Evolutionary conservation across 92 coral and sea anemone species (phyloP), one percentile per base, ranked within the genome.

Genomic region (Palythoa grandiflora): DNA sequence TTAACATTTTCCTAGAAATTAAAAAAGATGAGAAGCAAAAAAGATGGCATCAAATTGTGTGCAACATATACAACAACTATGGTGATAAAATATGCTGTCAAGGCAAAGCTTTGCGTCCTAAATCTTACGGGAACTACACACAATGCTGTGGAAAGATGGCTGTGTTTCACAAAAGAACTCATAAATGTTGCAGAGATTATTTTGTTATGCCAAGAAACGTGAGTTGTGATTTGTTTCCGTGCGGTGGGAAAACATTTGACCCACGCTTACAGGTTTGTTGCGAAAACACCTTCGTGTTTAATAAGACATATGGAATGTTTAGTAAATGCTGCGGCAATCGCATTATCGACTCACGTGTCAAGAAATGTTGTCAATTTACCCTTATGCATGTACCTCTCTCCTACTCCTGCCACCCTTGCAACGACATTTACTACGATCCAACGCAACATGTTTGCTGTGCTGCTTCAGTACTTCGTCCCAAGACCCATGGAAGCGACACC

Each of bases 101-200:
- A 16, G 79, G 79, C 9, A 40, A 9, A 14, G 7, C 9, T 10
- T 14, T 75, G 55, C 79, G 5, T 21, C 57, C 21, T n/a, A 75
- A 75, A 44, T 44, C 11, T 16, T 20, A 75, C 36, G 55, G 55
- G 19, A 19, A 39, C 38, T 21, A 75, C 35, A 75, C 59, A 17
- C 44, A 15, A 35, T 75, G 79, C 53, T 75, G 79, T 10, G 79
- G 79, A 6, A 39, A 48, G 28, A 75, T 40, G 57, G 36, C n/a
- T 75, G 79, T 75, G 5, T 75, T 39, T 48, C n/a, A 75, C 57
- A 16, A 59, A n/a, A 75, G 50, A 75, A 75, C 59, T 50, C 79
- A 75, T 20, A 39, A 20, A 35, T 75, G 79, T 12, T 75, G 79
- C 79, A n/a, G 53, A 16, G 79, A 50, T 39, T 50, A 50, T 14